Conservation (phyloP, 2,888 invertebrate genomes). For the Xylocampa areola region DNA sequence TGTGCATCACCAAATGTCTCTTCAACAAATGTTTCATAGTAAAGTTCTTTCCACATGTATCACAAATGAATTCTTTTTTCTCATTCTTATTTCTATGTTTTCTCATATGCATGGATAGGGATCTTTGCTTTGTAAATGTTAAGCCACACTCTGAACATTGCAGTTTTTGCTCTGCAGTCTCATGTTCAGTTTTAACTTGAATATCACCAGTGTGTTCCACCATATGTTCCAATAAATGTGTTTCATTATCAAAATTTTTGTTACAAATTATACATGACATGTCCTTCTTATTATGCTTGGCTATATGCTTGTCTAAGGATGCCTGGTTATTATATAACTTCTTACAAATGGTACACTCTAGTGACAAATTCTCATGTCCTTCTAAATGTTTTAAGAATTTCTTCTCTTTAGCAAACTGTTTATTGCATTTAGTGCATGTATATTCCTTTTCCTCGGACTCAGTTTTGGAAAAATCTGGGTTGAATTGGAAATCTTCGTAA, state of each 20-base stretch:
- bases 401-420: slow-evolving; percentile 82
- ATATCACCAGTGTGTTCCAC: slow-evolving; percentile 51
- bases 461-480: slow-evolving; percentile 49
- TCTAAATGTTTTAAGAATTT: slow-evolving; percentile 84
- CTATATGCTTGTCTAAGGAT: slow-evolving; percentile 75
- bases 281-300: slow-evolving; percentile 64
- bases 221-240: slow-evolving; percentile 60
- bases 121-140: slow-evolving; percentile 85
- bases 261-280: slow-evolving; percentile 62
- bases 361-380: slow-evolving; percentile 70
- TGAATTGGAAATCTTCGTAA: slow-evolving; percentile 61
- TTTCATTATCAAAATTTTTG: slow-evolving; percentile 54
- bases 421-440: slow-evolving; percentile 83
- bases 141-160: slow-evolving; percentile 88
- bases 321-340: slow-evolving; percentile 71
- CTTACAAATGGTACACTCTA: slow-evolving; percentile 71
- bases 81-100: slow-evolving; percentile 72
- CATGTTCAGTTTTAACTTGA: slow-evolving; percentile 62
- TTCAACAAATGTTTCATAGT: slow-evolving; percentile 76
- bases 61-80: slow-evolving; percentile 78
- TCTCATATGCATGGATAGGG: slow-evolving; percentile 80
- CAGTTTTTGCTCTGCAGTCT: slow-evolving; percentile 58
- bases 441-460: slow-evolving; percentile 59
- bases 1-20: slow-evolving; percentile 88
- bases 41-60: slow-evolving; percentile 84